Base-by-base conservation (phyloP, 2,113 vertebrate genomes). In the Phalacrocorax brasilianus region DNA sequence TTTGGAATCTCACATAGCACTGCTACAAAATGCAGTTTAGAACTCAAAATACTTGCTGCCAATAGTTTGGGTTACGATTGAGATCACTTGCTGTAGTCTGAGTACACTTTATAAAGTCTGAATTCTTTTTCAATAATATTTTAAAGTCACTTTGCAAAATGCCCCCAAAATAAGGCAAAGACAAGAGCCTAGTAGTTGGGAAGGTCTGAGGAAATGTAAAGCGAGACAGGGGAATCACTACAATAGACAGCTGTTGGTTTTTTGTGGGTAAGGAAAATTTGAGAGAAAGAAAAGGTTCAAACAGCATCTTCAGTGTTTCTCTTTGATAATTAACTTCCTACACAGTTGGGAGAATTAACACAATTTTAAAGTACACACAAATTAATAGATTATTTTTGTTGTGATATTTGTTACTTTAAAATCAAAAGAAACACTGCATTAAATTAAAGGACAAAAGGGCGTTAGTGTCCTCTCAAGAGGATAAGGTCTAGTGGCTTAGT, bases 381-480 rank as follows among this genome's bases (percentile, higher is more conserved):
- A 63, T 42, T 27, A 42, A 17, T 14, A 85, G 2, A 8, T 21
- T 82, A 7, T 50, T 56, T 65, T 35, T 93, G 6, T 86, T 88
- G 2, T 35, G 26, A 1, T 38, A 52, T 85, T 94, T 92, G 1
- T 68, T 92, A 67, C 17, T 86, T 86, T 72, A 45, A 38, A 75
- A 45, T 15, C 9, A 52, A 73, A 83, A 87, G 22, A 86, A 79
- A 65, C 10, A 59, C 8, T 68, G 8, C 1, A 65, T 67, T 92
- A 94, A 22, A 50, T 77, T 89, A 87, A 92, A 81, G 62, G 82
- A 78, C 71, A 89, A 87, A 91, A 85, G 33, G n/a, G 7, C 38
- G 71, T 66, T 73, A 47, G 9, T 58, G 42, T 75, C 12, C 33
- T 88, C 61, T 55, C 40, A 63, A 50, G 49, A 63, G 17, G 12